Conservation (phyloP, 2,888 invertebrate genomes). For the Stegophylla sp. region DNA sequence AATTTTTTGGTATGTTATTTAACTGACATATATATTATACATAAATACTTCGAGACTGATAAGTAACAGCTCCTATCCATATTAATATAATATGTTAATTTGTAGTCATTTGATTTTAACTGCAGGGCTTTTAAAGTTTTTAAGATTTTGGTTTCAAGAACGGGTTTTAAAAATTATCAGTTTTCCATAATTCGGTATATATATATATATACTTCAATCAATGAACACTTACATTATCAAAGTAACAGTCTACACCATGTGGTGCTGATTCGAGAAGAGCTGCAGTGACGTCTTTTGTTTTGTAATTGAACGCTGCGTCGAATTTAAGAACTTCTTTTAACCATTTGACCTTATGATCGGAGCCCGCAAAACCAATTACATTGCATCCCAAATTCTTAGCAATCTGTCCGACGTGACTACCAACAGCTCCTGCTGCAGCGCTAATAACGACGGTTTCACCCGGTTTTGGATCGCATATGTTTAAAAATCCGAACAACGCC, state of each 20-base stretch:
- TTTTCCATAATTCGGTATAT: too few species aligned
- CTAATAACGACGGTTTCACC: slow-evolving; percentile 78
- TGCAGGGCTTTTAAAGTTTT: too few species aligned
- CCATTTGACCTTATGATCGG: slow-evolving; percentile 76
- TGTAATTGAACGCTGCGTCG: slow-evolving; percentile 77
- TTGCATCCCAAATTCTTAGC: slow-evolving; percentile 74
- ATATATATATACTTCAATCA: too few species aligned
- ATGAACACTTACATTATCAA: slow-evolving; percentile 73
- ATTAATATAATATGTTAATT: too few species aligned
- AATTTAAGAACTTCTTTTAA: slow-evolving; percentile 72
- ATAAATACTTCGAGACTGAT: too few species aligned
- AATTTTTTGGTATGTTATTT: too few species aligned
- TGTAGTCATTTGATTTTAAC: too few species aligned
- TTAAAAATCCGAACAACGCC: slow-evolving; percentile 77
- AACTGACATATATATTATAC: too few species aligned
- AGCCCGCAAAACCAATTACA: slow-evolving; percentile 77
- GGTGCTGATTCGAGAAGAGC: slow-evolving; percentile 72
- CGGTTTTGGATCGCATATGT: slow-evolving; percentile 74
- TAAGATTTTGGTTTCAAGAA: too few species aligned
- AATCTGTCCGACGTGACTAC: slow-evolving; percentile 79
- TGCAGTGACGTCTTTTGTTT: slow-evolving; percentile 65
- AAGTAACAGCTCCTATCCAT: too few species aligned
- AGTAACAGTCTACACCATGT: slow-evolving; percentile 78
- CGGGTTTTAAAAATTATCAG: too few species aligned
- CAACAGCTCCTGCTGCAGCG: slow-evolving; percentile 81